Percentiles rank a stretch among this genome's conserved stretches.
These are phyloP conservation scores for Talpa occidentalis DNA, from an alignment of 2,113 vertebrate species.

Conservation along the genomic window DNA sequence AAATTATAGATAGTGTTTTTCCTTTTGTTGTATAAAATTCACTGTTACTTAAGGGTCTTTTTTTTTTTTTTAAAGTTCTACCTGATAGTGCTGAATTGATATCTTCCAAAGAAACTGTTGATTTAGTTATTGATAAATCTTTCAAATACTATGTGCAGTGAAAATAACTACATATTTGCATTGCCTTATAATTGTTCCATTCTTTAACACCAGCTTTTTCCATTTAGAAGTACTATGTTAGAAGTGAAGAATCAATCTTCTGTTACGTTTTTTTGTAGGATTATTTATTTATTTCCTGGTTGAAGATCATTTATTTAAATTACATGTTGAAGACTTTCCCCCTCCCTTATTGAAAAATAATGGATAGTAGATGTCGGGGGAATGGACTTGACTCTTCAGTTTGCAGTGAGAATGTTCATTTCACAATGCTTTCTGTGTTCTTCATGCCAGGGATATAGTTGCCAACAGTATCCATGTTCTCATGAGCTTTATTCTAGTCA, in stretches of 20 bases:
- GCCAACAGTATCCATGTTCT: conserved; percentile 1
- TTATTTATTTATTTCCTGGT: conserved; percentile 62
- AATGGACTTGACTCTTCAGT: neutral
- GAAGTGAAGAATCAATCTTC: conserved; percentile 47
- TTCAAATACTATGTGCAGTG: conserved; percentile 48
- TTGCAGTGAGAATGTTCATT: conserved; percentile 50
- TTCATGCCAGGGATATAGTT: neutral
- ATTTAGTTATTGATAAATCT: conserved; percentile 67
- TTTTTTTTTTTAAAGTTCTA: conserved; percentile 40
- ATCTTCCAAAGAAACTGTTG: conserved; percentile 59
- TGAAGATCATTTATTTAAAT: conserved; percentile 62
- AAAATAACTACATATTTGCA: conserved; percentile 67
- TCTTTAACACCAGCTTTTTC: conserved; percentile 51
- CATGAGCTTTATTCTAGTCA: neutral
- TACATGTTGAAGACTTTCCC: conserved; percentile 47
- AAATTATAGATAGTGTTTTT: conserved; percentile 43
- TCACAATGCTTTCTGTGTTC: neutral
- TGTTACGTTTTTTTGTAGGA: conserved; percentile 54
- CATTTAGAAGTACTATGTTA: conserved; percentile 61
- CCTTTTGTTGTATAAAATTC: conserved; percentile 47
- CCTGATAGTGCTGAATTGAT: conserved; percentile 54
- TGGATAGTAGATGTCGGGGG: neutral
- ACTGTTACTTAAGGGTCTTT: neutral
- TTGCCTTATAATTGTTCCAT: conserved; percentile 60
- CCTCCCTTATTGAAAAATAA: conserved; percentile 11